Evolutionary conservation across 2,888 invertebrate genomes (phyloP).

Genomic region (Endotricha flammealis): DNA sequence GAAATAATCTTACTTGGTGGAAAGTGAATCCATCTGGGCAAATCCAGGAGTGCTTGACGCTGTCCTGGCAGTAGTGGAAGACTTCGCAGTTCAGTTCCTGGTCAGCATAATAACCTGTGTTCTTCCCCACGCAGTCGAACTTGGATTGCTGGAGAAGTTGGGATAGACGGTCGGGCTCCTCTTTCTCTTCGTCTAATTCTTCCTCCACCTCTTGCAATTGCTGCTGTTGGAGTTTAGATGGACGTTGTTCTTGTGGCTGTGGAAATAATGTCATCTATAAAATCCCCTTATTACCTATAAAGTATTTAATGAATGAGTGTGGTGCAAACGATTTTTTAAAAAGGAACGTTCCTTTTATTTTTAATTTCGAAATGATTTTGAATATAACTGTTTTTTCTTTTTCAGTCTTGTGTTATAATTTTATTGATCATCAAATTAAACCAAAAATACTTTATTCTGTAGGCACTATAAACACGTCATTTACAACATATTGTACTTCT

Average conservation of each 20-base stretch:
- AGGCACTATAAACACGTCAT: no score
- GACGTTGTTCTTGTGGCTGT: slow-evolving; percentile 49
- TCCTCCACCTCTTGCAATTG: slow-evolving; percentile 53
- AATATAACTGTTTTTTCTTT: no score
- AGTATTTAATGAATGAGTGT: no score
- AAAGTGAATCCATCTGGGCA: slow-evolving; percentile 94
- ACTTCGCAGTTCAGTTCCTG: slow-evolving; percentile 93
- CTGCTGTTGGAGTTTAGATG: slow-evolving; percentile 46
- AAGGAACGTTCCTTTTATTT: no score
- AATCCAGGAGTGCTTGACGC: slow-evolving; percentile 93
- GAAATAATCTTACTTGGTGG: slow-evolving; percentile 85
- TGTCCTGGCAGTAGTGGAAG: slow-evolving; percentile 95
- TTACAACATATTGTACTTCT: no score
- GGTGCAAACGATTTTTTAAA: no score
- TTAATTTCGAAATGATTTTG: no score
- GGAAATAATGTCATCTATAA: slow-evolving; percentile 7
- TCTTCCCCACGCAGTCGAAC: slow-evolving; percentile 88
- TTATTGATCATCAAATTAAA: no score
- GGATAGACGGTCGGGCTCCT: slow-evolving; percentile 90
- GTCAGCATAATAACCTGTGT: slow-evolving; percentile 94
- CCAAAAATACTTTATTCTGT: no score
- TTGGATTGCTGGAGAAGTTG: slow-evolving; percentile 88
- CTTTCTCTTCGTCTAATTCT: slow-evolving; percentile 84
- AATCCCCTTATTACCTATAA: no score
- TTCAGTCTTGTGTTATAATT: no score